A percentile compares a stretch with the other conserved stretches of the same genome.
phyloP scores from a whole-genome alignment of 2,797 vertebrate species.

The Agapornis canus region DNA sequence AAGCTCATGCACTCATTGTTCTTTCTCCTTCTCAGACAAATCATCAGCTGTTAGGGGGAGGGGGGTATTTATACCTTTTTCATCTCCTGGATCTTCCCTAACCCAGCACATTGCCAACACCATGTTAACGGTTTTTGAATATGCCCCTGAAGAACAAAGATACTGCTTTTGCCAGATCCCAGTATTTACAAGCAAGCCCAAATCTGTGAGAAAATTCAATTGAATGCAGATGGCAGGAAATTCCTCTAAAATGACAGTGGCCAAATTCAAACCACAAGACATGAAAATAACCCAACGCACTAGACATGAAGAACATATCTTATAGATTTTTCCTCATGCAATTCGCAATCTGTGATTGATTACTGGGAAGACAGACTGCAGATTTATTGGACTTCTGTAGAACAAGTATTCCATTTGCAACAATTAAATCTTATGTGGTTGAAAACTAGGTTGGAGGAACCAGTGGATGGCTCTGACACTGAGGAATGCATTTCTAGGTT shows the following conservation, averaged over 20 bases:
- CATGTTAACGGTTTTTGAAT: constrained; percentile 77
- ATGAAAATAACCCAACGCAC: constrained; percentile 87
- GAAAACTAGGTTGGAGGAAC: constrained; percentile 74
- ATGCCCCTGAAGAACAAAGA: constrained; percentile 84
- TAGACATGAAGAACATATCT: constrained; percentile 82
- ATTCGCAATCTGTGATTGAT: constrained; percentile 85
- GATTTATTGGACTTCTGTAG: constrained; percentile 90
- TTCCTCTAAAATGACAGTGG: constrained; percentile 96
- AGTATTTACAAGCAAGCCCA: constrained; percentile 94
- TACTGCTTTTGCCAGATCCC: constrained; percentile 84
- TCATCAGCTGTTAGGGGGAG: constrained; percentile 25
- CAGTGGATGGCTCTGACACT: constrained; percentile 59
- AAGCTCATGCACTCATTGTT: background rate
- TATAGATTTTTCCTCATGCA: constrained; percentile 83
- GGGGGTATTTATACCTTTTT: constrained; percentile 59
- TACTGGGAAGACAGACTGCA: constrained; percentile 83
- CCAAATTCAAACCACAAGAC: constrained; percentile 93
- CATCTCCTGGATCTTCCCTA: constrained; percentile 66
- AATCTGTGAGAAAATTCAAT: constrained; percentile 95
- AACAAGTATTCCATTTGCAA: constrained; percentile 90
- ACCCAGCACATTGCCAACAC: constrained; percentile 58
- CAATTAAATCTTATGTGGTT: constrained; percentile 83
- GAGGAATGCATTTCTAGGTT: constrained; percentile 66
- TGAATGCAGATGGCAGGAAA: constrained; percentile 98
- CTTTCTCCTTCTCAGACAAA: constrained; percentile 34